Percentiles rank a stretch among this genome's conserved stretches.
Conservation (phyloP, 2,113 vertebrate genomes). For the Psittacara wagleri region DNA sequence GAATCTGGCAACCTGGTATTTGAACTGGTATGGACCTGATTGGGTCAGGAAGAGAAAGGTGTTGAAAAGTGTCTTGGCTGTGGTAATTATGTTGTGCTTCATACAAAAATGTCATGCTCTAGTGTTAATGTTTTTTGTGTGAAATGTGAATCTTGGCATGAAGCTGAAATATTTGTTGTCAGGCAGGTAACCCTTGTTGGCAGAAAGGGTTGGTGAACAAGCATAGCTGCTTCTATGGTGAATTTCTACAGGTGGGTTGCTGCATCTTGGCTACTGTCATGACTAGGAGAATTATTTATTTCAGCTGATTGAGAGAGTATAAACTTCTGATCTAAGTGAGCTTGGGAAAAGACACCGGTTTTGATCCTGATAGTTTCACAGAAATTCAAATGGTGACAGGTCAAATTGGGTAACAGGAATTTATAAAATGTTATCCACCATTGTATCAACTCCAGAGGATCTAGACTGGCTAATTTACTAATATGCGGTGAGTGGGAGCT, state of each 20-base stretch:
- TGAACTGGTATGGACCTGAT: background rate
- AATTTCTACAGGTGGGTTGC: background rate
- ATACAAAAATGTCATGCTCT: background rate
- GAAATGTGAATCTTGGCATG: background rate
- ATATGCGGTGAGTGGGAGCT: background rate
- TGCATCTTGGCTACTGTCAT: fast-evolving
- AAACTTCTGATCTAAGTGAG: background rate
- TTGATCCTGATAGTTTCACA: background rate
- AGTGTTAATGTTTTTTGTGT: background rate
- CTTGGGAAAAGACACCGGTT: background rate
- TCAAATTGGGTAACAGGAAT: background rate
- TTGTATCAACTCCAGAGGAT: background rate
- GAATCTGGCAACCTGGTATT: background rate
- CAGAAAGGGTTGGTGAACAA: background rate
- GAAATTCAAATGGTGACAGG: background rate
- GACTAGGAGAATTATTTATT: background rate
- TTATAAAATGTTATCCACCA: background rate
- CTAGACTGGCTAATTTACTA: background rate
- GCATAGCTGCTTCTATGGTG: background rate
- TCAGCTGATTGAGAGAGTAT: background rate
- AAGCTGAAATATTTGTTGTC: background rate
- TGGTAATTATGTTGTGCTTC: background rate
- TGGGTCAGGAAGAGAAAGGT: background rate
- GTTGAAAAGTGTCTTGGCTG: background rate
- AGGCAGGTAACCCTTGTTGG: background rate